Conservation (phyloP, 1,140 invertebrate genomes). For the Zaprionus gabonicus region DNA sequence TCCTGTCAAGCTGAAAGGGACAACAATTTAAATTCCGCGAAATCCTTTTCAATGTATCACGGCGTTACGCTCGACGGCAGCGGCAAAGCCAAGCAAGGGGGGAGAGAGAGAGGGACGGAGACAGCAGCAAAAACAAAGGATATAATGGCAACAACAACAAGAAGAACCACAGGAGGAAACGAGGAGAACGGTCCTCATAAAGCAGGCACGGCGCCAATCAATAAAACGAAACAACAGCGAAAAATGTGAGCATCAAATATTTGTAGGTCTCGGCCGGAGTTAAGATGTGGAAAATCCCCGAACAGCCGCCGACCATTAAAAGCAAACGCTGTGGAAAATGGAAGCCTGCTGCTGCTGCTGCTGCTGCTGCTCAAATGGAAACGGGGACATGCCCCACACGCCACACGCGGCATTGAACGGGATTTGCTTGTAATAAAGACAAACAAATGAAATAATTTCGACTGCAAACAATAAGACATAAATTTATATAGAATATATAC, state of each 20-base stretch:
- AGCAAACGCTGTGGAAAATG: constrained; percentile 80
- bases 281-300: constrained; percentile 80
- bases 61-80: constrained; percentile 52
- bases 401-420: constrained; percentile 58
- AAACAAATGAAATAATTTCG: constrained; percentile 83
- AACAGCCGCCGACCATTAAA: constrained; percentile 70
- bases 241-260: constrained; percentile 78
- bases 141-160: constrained; percentile 6
- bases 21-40: constrained; percentile 62
- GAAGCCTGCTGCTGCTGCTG: constrained; percentile 16
- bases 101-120: not conserved
- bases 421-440: constrained; percentile 79
- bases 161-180: not conserved
- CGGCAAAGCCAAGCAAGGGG: constrained; percentile 24
- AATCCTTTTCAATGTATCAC: constrained; percentile 68
- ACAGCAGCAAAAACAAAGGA: not conserved
- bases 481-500: constrained; percentile 62
- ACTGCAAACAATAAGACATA: constrained; percentile 80
- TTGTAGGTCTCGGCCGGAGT: constrained; percentile 76
- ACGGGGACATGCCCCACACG: constrained; percentile 4
- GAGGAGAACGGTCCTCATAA: constrained; percentile 52
- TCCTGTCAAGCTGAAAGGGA: constrained; percentile 32
- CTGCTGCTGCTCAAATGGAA: constrained; percentile 30
- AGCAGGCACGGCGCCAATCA: constrained; percentile 73
- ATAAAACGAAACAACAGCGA: constrained; percentile 68